Evolutionary conservation across 64 coral and sea anemone species (phyloP), one percentile per base, ranked within the genome.

Genomic region (Pocillopora verrucosa): DNA sequence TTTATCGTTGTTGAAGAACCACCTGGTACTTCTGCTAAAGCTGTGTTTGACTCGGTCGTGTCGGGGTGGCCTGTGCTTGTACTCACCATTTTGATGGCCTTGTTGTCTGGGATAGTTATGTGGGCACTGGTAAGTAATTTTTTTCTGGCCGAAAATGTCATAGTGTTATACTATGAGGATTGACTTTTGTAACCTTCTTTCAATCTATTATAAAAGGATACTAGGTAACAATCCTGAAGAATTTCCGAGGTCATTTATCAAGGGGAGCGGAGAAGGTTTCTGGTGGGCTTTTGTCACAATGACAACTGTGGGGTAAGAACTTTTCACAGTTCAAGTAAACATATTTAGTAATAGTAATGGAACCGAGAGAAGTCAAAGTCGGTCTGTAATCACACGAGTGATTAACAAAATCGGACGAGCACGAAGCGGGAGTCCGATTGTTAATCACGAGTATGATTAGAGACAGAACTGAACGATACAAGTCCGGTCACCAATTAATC

Each of bases 251-350:
- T 76, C 91, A 1, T 97, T 97, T 51, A 81, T 94, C 13, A 91
- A 81, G 64, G 95, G 95, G 16, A 82, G 88, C 61, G 77, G 88
- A 36, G 95, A 97, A 61, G 95, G 95, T 16, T 97, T 97, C 77
- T 93, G 95, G 95, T 97, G 95, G 95, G 95, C 95, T 36, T 97
- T 93, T 82, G 96, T 98, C 78, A 95, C 96, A 59, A 98, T 98
- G 96, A 98, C 96, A 77, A 98, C 96, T 14, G 96, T 98, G 15
- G 96, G 96, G 96, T 98, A 84, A 87, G 96, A 10, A 84, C 30
- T 35, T 22, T 36, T 16, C 30, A 15, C 16, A 60, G 14, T 60
- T 11, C 14, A 60, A 9, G 14, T 68, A 68, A 61, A 59, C 17
- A 15, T 20, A 22, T 68, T 3, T 16, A 68, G 65, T 22, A 68